Evolutionary conservation across 2,113 vertebrate species (phyloP).

Genomic region (Equus quagga): DNA sequence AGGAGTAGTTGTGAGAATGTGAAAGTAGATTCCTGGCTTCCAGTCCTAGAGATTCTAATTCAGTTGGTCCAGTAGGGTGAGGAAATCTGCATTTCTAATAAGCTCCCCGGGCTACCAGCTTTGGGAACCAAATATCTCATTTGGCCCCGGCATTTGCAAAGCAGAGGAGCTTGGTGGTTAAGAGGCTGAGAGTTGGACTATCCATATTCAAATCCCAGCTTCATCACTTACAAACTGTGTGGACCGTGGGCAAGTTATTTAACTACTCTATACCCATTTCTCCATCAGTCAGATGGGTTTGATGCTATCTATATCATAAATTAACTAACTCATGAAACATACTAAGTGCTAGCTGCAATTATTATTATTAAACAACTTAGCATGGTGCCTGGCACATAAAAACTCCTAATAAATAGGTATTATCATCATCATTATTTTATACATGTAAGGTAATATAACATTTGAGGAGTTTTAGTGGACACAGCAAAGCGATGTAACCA

Average conservation of each 20-base stretch:
- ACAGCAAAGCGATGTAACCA: neutral
- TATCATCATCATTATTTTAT: neutral
- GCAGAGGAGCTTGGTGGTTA: conserved; percentile 6
- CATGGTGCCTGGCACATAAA: neutral
- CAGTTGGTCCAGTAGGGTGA: neutral
- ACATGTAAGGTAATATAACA: neutral
- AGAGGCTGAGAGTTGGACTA: neutral
- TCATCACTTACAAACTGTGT: neutral
- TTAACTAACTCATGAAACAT: conserved; percentile 21
- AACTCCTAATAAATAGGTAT: neutral
- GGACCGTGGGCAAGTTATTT: neutral
- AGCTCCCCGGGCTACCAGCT: neutral
- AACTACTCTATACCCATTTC: neutral
- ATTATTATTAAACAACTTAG: neutral
- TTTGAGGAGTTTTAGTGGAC: neutral
- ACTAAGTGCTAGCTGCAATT: neutral
- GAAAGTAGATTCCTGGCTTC: neutral
- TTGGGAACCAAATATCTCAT: neutral
- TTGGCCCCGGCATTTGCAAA: neutral
- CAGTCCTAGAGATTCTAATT: neutral
- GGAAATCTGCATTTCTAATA: conserved; percentile 26
- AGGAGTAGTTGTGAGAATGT: neutral
- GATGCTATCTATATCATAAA: neutral
- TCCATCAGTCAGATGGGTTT: neutral
- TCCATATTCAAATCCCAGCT: neutral